These are phyloP conservation scores for Uloborus plumipes DNA, from an alignment of 2,888 invertebrate genomes.

Conservation along the genomic window DNA sequence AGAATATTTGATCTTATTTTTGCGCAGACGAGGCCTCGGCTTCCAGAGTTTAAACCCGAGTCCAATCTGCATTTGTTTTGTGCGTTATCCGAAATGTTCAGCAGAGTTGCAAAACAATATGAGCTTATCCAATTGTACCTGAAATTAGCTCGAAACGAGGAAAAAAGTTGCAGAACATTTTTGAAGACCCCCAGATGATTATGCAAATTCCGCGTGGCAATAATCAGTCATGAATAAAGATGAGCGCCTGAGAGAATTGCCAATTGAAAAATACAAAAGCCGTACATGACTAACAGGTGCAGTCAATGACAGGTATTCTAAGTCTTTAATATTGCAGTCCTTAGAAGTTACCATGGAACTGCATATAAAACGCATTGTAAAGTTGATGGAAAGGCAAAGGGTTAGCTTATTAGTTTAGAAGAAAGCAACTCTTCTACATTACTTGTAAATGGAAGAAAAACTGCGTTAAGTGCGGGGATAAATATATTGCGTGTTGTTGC, in stretches of 20 bases:
- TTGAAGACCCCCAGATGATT: slow-evolving; percentile 35
- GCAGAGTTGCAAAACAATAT: slow-evolving; percentile 32
- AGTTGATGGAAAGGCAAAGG: not conserved
- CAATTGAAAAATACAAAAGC: slow-evolving; percentile 56
- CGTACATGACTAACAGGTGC: slow-evolving; percentile 50
- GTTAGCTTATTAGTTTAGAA: not conserved
- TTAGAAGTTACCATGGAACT: slow-evolving; percentile 25
- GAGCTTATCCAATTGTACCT: slow-evolving; percentile 40
- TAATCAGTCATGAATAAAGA: slow-evolving; percentile 61
- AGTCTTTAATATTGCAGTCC: slow-evolving; percentile 24
- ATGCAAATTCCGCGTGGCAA: slow-evolving; percentile 46
- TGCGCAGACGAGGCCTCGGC: slow-evolving; percentile 34
- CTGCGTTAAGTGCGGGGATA: not conserved
- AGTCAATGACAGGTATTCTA: slow-evolving; percentile 47
- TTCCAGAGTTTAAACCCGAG: slow-evolving; percentile 28
- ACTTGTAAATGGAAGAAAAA: not conserved
- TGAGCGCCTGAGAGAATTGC: slow-evolving; percentile 43
- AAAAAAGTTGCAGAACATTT: slow-evolving; percentile 33
- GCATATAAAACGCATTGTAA: slow-evolving; percentile 30
- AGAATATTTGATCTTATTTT: slow-evolving; percentile 48
- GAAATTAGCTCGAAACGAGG: slow-evolving; percentile 26
- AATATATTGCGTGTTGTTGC: not conserved
- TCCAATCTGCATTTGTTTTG: slow-evolving; percentile 51
- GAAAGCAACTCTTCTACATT: slow-evolving; percentile 4
- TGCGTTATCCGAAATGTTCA: slow-evolving; percentile 7